Evolutionary conservation across 2,113 vertebrate genomes (phyloP).

Genomic region (Capreolus pygargus): DNA sequence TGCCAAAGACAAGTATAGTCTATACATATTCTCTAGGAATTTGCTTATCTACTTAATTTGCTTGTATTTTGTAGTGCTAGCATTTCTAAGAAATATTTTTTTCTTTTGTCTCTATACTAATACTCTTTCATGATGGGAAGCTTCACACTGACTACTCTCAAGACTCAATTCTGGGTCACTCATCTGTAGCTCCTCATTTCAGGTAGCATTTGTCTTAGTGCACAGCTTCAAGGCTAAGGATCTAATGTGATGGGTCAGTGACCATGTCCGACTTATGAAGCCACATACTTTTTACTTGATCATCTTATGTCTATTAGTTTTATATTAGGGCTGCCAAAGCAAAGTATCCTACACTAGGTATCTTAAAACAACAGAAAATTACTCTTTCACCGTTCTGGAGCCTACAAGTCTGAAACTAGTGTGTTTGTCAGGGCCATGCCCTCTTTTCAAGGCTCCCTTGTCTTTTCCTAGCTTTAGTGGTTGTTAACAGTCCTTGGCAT

Average conservation of each 20-base stretch:
- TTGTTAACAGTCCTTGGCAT: not conserved
- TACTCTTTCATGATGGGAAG: not conserved
- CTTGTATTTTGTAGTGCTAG: not conserved
- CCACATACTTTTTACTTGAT: not conserved
- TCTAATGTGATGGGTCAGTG: not conserved
- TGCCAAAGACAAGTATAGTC: not conserved
- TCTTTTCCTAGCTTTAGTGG: not conserved
- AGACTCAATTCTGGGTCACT: not conserved
- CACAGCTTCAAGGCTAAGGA: not conserved
- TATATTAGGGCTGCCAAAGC: not conserved
- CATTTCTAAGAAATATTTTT: not conserved
- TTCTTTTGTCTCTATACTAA: not conserved
- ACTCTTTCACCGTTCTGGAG: not conserved
- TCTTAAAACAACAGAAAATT: not conserved
- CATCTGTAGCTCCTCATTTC: not conserved
- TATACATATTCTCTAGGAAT: not conserved
- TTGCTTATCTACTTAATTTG: not conserved
- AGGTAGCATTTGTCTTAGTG: not conserved
- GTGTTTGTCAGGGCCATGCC: not conserved
- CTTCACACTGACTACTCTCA: not conserved
- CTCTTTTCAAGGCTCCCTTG: not conserved
- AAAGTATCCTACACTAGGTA: not conserved
- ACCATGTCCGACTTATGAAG: not conserved
- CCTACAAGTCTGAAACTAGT: not conserved
- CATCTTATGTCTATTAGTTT: not conserved